Conservation (phyloP, 1,140 invertebrate genomes). For the Brachionus calyciflorus region DNA sequence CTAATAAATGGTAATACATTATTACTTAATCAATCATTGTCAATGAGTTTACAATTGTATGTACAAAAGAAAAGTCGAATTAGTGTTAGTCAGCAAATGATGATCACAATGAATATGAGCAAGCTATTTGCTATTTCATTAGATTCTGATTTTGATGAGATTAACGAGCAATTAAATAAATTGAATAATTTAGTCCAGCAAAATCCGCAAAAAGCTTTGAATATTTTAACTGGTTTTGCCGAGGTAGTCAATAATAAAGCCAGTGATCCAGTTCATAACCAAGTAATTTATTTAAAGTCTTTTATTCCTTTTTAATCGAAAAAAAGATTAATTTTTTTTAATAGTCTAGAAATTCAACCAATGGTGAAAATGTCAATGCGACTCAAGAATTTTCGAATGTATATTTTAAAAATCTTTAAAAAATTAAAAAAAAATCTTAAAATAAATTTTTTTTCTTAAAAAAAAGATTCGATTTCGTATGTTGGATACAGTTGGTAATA, state of each 20-base stretch:
- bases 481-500: constrained; percentile 29
- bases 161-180: constrained; percentile 24
- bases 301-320: too few species aligned
- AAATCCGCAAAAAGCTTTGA: constrained; percentile 47
- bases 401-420: too few species aligned
- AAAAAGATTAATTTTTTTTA: too few species aligned
- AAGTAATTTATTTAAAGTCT: background rate
- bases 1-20: background rate
- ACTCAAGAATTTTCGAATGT: constrained; percentile 4
- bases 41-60: background rate
- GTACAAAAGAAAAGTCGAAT: background rate
- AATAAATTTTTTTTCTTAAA: background rate
- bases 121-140: background rate
- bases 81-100: constrained; percentile 9
- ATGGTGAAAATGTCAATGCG: background rate
- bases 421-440: background rate
- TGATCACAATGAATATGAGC: constrained; percentile 9
- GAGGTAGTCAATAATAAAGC: constrained; percentile 21
- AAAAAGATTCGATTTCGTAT: constrained; percentile 9
- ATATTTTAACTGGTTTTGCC: constrained; percentile 29
- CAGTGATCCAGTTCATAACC: constrained; percentile 2
- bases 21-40: background rate
- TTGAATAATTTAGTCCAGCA: constrained; percentile 31
- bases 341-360: background rate
- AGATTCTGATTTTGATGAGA: constrained; percentile 21